phyloP scores from a whole-genome alignment of 2,797 vertebrate species.

The Crax fasciolata region DNA sequence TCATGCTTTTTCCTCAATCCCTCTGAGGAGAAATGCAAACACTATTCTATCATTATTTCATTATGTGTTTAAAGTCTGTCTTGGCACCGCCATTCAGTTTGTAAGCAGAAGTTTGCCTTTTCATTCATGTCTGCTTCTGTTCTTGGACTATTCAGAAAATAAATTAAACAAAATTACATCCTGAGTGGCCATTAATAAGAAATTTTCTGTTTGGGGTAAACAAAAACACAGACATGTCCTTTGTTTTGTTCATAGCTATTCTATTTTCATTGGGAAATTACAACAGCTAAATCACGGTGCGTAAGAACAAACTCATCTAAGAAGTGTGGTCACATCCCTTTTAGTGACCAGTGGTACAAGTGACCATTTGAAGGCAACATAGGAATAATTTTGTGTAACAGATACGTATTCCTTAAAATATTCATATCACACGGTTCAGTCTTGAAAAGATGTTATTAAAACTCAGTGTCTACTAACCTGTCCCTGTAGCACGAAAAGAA shows the following conservation, averaged over 20 bases:
- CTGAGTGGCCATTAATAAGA: neutral
- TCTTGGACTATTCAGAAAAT: neutral
- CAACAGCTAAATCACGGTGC: neutral
- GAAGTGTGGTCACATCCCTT: neutral
- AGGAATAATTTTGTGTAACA: neutral
- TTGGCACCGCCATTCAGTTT: neutral
- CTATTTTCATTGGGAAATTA: neutral
- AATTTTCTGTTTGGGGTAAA: neutral
- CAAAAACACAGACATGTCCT: neutral
- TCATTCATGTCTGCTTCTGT: neutral
- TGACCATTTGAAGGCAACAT: neutral
- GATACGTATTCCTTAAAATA: conserved; percentile 15
- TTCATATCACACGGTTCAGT: conserved; percentile 12
- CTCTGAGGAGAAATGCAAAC: neutral
- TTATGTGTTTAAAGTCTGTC: neutral
- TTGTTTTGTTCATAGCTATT: neutral
- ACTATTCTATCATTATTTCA: neutral
- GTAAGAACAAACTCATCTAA: neutral
- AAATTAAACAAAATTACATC: conserved; percentile 26
- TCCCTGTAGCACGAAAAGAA: conserved; percentile 2
- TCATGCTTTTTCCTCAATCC: neutral
- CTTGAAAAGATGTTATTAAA: conserved; percentile 56
- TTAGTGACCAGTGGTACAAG: neutral
- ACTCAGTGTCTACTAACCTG: conserved; percentile 10
- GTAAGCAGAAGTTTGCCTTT: neutral